Base-by-base conservation (phyloP, 2,888 invertebrate species). In the Phania funesta region DNA sequence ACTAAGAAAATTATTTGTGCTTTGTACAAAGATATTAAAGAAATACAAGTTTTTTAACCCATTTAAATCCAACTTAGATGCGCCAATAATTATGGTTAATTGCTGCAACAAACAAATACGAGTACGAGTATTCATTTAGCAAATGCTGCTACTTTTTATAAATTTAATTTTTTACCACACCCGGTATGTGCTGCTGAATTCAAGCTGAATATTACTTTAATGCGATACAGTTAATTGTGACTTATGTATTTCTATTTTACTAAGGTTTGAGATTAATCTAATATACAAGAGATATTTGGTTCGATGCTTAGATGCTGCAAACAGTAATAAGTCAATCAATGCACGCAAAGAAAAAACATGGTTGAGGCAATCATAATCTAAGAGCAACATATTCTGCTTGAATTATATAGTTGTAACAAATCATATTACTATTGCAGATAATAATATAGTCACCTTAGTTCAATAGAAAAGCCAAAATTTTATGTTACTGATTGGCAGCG, bases 31-130 rank as follows among this genome's bases (percentile, higher is more conserved):
- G 52, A 54, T 54, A 46, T 74, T 54, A 54, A 64, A 46, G 44
- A 46, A 46, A 74, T 44, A 54, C 74, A 16, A 64, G 13, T 26
- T 56, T n/a, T 54, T 75, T 68, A 76, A 76, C 76, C 76, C 76
- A 76, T 76, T 67, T 76, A 29, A 50, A 75, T 50, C 44, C 60
- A 58, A 60, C 58, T 75, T 50, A 76, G 67, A 76, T 76, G 67
- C 67, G 67, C 67, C 50, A 65, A 52, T 58, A 44, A 32, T 60
- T 68, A 56, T 18, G 67, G 48, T 52, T 76, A 68, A 76, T 52
- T 58, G 60, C 52, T 11, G 6, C 9, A 29, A 16, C 38, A 46
- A 24, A 35, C 35, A 44, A 44, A 48, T 56, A 54, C 22, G 22
- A 46, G 22, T 54, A n/a, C n/a, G n/a, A n/a, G n/a, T n/a, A n/a